Base-by-base conservation (phyloP, 2,888 invertebrate species). In the Drosophila phalerata region DNA sequence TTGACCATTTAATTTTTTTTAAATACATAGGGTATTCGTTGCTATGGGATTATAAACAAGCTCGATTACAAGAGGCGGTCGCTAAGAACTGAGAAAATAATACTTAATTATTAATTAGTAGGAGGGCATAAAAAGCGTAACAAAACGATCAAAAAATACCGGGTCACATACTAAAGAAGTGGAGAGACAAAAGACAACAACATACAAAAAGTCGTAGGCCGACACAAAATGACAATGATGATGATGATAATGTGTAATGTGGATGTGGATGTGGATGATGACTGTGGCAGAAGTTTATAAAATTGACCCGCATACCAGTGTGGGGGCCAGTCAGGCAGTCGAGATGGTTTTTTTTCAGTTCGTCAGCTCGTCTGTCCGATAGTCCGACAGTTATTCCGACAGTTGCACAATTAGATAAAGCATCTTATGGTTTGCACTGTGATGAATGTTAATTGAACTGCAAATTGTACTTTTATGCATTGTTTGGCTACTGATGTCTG, bases 381-480 rank as follows among this genome's bases (percentile, higher is more conserved):
- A 38, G 52, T 73, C 63, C 48, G 66, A 37, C 58, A 72, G 68
- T 42, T 65, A 63, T 56, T 56, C 62, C 68, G 73, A 60, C 64
- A 74, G 66, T 76, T 70, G 74, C 69, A 79, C 88, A 85, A 85
- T 85, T 82, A 82, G 83, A 85, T 74, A 73, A 75, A 73, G 66
- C 60, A 73, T 86, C 77, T 76, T 69, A 68, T 74, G 67, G 68
- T 67, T 56, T 79, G 80, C 79, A 69, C 80, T 85, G 74, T 75
- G 77, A 75, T 88, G 86, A 81, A 84, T 86, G 86, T 83, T 85
- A 85, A 88, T 88, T 86, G 79, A 86, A 77, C 78, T 68, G 63
- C 70, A 69, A 74, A 58, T 62, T 70, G 73, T 51, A 74, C 73
- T 79, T 77, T 79, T 69, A 69, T 67, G 77, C 69, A 69, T 73